phyloP scores from a whole-genome alignment of 2,113 vertebrate genomes.

The Sitta europaea region DNA sequence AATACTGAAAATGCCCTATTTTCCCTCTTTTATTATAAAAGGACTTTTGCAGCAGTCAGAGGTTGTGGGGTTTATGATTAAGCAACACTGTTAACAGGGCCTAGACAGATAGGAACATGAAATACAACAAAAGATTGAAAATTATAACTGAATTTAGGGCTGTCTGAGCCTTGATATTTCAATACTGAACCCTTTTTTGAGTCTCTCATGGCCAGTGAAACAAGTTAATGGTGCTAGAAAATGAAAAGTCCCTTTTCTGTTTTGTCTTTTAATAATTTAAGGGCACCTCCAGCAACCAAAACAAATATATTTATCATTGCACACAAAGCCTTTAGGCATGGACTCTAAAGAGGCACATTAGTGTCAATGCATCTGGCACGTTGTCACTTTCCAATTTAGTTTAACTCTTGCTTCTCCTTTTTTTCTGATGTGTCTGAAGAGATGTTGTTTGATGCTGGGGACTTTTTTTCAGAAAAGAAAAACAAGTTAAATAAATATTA shows the following conservation, averaged over 20 bases:
- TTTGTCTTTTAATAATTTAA: conserved; percentile 68
- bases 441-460: neutral
- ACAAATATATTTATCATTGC: conserved; percentile 60
- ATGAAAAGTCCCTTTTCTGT: conserved; percentile 4
- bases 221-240: conserved; percentile 37
- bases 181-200: neutral
- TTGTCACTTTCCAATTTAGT: conserved; percentile 14
- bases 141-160: neutral
- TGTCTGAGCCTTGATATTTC: conserved; percentile 1
- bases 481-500: neutral
- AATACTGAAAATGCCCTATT: neutral
- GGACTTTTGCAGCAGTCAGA: neutral
- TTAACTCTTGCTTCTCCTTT: conserved; percentile 29
- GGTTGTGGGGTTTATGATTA: neutral
- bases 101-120: neutral
- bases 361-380: conserved; percentile 27
- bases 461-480: neutral
- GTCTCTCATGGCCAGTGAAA: neutral
- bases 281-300: conserved; percentile 40
- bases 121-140: neutral
- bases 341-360: conserved; percentile 45
- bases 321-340: conserved; percentile 42
- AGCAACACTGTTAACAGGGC: neutral
- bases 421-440: neutral
- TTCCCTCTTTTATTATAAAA: neutral